Evolutionary conservation across 2,888 invertebrate species (phyloP).

Genomic region (Brenthis daphne): DNA sequence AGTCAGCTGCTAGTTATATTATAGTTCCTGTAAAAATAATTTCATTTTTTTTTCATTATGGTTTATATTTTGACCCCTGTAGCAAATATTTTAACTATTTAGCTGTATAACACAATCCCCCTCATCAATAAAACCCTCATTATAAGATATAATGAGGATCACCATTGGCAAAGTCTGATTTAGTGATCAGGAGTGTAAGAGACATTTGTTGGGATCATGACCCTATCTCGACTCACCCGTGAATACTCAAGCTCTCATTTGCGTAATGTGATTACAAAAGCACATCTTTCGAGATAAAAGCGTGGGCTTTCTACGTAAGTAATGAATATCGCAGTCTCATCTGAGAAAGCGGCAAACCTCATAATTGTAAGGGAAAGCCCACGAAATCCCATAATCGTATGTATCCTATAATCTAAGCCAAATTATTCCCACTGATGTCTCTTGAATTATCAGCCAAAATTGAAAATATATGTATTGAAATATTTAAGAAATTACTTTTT

Average conservation of each 20-base stretch:
- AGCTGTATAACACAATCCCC: conserved; percentile 1
- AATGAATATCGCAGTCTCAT: conserved; percentile 73
- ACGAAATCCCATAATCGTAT: conserved; percentile 23
- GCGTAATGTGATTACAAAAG: conserved; percentile 82
- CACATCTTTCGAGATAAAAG: conserved; percentile 79
- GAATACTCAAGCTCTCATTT: conserved; percentile 77
- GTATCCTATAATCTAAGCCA: conserved; percentile 1
- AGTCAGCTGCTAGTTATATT: too few species aligned
- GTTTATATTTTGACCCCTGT: background rate
- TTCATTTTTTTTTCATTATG: background rate
- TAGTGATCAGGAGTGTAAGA: conserved; percentile 64
- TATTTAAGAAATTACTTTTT: too few species aligned
- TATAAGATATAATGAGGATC: conserved; percentile 18
- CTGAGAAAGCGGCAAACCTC: conserved; percentile 59
- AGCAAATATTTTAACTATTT: conserved; percentile 6
- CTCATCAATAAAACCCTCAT: background rate
- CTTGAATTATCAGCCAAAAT: background rate
- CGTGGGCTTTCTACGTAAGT: conserved; percentile 73
- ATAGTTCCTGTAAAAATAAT: background rate
- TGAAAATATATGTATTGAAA: too few species aligned
- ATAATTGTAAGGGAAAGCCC: conserved; percentile 56
- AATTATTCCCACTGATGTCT: background rate
- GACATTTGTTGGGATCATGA: conserved; percentile 76
- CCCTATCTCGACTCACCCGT: conserved; percentile 72
- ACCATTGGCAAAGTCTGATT: conserved; percentile 44